These are phyloP conservation scores for Rhizomys pruinosus DNA, from an alignment of 2,113 vertebrate genomes.

Conservation along the genomic window DNA sequence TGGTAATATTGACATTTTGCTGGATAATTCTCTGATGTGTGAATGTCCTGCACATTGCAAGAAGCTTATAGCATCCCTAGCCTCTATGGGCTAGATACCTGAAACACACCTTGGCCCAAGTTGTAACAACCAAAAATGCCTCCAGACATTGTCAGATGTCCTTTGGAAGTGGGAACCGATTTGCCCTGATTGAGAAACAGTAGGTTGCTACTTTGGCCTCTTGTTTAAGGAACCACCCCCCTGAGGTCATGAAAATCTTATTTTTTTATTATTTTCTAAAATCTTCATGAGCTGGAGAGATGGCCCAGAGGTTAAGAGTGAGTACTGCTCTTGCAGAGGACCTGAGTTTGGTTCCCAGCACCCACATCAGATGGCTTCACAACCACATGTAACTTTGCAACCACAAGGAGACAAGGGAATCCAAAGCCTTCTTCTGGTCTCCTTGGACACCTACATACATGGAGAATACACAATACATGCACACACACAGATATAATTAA, in stretches of 20 bases:
- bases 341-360: not conserved
- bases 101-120: not conserved
- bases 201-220: not conserved
- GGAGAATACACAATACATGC: not conserved
- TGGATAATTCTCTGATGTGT: not conserved
- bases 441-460: not conserved
- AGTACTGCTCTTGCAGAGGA: not conserved
- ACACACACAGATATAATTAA: too few relatives aligned
- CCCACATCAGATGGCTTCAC: not conserved
- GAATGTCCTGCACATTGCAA: not conserved
- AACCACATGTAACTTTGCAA: not conserved
- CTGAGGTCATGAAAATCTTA: not conserved
- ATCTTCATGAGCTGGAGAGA: not conserved
- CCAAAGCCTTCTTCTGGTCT: not conserved
- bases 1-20: not conserved
- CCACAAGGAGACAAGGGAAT: too few relatives aligned
- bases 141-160: not conserved
- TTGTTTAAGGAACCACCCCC: not conserved
- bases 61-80: not conserved
- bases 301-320: not conserved
- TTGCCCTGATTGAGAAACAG: not conserved
- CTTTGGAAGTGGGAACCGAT: not conserved
- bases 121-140: not conserved
- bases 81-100: not conserved
- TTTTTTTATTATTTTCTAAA: constrained; percentile 7